phyloP scores from a whole-genome alignment of 2,888 invertebrate genomes.

The Bimastos eiseni region DNA sequence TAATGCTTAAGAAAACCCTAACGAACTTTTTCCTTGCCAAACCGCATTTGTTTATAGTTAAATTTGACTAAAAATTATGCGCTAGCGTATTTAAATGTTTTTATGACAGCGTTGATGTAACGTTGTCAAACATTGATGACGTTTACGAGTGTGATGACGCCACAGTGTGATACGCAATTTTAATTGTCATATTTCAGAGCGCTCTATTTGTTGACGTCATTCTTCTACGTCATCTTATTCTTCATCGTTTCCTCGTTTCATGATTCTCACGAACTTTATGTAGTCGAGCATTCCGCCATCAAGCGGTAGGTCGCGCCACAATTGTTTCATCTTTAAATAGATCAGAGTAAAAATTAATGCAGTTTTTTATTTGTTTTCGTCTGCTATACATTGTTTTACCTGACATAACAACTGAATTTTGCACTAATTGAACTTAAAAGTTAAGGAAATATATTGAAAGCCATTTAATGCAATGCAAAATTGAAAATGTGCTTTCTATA shows the following conservation, averaged over 20 bases:
- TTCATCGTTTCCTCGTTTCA: conserved; percentile 34
- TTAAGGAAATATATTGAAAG: too few relatives aligned
- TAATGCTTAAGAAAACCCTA: too few relatives aligned
- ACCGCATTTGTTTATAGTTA: background rate
- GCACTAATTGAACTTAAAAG: too few relatives aligned
- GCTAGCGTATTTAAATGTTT: background rate
- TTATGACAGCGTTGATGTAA: background rate
- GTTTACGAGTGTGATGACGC: background rate
- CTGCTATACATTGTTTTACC: too few relatives aligned
- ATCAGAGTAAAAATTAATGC: background rate
- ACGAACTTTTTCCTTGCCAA: background rate
- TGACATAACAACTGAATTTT: too few relatives aligned
- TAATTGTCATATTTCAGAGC: too few relatives aligned
- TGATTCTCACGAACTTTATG: conserved; percentile 30
- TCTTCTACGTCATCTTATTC: conserved; percentile 17
- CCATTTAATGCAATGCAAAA: too few relatives aligned
- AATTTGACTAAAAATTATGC: background rate
- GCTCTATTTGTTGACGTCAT: background rate
- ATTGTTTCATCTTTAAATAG: conserved; percentile 31
- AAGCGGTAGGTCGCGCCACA: conserved; percentile 36
- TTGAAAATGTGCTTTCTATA: too few relatives aligned
- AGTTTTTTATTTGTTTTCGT: background rate
- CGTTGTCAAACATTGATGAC: background rate
- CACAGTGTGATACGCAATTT: too few relatives aligned
- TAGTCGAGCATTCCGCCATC: conserved; percentile 35